Evolutionary conservation across 2,888 invertebrate genomes (phyloP).

Genomic region (Gastrophysa polygoni): DNA sequence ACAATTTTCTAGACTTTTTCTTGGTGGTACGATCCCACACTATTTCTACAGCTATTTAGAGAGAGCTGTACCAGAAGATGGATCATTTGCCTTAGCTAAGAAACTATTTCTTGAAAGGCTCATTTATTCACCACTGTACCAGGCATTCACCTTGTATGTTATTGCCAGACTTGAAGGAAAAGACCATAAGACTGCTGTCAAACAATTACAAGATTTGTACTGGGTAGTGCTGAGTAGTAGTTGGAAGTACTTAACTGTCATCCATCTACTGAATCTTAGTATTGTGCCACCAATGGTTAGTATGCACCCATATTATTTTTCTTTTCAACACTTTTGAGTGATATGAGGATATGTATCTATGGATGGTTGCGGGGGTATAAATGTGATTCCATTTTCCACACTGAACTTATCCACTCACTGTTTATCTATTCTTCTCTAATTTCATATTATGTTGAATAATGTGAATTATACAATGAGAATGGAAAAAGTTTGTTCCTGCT

Average conservation of each 20-base stretch:
- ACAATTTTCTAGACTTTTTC: conserved; percentile 77
- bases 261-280: conserved; percentile 76
- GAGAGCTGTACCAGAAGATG: conserved; percentile 64
- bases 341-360: no score
- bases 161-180: conserved; percentile 79
- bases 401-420: no score
- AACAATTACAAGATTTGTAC: conserved; percentile 69
- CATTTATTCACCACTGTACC: conserved; percentile 75
- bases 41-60: conserved; percentile 74
- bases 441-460: no score
- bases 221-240: conserved; percentile 72
- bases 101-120: conserved; percentile 75
- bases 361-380: no score
- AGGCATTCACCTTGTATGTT: conserved; percentile 75
- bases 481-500: no score
- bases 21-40: conserved; percentile 81
- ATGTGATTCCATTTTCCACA: no score
- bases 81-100: conserved; percentile 59
- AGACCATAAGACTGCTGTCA: conserved; percentile 67
- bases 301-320: no score
- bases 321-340: no score
- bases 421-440: no score
- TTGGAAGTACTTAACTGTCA: conserved; percentile 77
- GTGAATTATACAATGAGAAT: no score
- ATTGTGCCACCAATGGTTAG: conserved; percentile 81